Percentiles rank a stretch among this genome's conserved stretches.
These are phyloP conservation scores for Bicyclus anynana DNA, from an alignment of 1,140 invertebrate genomes.

Conservation along the genomic window DNA sequence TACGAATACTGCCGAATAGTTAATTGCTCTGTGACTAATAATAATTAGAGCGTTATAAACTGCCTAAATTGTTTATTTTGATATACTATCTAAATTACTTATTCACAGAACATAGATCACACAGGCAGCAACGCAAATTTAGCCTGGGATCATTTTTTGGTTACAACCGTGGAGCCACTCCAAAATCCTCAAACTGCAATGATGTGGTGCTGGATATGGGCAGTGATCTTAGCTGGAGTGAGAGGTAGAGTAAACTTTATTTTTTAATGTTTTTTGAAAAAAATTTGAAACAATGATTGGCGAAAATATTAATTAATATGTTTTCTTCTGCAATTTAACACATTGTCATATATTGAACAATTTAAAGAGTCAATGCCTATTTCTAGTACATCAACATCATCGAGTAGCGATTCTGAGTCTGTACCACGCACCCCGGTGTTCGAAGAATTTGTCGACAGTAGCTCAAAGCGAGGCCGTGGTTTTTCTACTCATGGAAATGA, in stretches of 20 bases:
- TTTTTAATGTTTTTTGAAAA: too few relatives aligned
- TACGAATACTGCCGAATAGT: too few relatives aligned
- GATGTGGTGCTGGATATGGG: slow-evolving; percentile 66
- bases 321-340: too few relatives aligned
- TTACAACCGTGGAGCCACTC: slow-evolving; percentile 39
- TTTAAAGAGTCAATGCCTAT: too few relatives aligned
- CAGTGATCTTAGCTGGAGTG: slow-evolving; percentile 66
- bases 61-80: too few relatives aligned
- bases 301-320: too few relatives aligned
- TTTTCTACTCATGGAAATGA: slow-evolving; percentile 39
- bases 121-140: slow-evolving; percentile 66
- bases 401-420: slow-evolving; percentile 71
- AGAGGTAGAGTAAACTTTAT: too few relatives aligned
- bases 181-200: slow-evolving; percentile 42
- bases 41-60: too few relatives aligned
- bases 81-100: not conserved
- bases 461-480: slow-evolving; percentile 28
- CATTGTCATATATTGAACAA: not conserved
- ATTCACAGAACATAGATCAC: slow-evolving; percentile 37
- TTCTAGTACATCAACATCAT: slow-evolving; percentile 58
- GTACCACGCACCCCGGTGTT: slow-evolving; percentile 67
- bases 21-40: too few relatives aligned
- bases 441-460: slow-evolving; percentile 64
- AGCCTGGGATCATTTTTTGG: slow-evolving; percentile 72
- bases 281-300: too few relatives aligned